These are phyloP conservation scores for Plectropomus leopardus DNA, from an alignment of 2,113 vertebrate species.

Conservation along the genomic window DNA sequence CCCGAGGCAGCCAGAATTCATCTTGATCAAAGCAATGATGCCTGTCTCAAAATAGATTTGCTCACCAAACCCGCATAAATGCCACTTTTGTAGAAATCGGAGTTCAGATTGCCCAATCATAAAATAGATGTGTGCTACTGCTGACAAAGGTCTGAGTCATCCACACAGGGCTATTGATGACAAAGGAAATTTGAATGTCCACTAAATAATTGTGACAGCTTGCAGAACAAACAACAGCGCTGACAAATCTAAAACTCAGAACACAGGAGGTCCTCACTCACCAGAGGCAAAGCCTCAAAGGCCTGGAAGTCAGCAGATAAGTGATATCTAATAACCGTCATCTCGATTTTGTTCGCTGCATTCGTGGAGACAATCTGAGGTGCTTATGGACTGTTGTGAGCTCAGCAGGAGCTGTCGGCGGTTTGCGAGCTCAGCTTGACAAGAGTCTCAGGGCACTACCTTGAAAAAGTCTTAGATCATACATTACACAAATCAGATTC, in stretches of 20 bases:
- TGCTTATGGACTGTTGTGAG: conserved; percentile 65
- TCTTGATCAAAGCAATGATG: conserved; percentile 47
- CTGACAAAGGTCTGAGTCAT: conserved; percentile 73
- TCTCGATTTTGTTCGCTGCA: conserved; percentile 57
- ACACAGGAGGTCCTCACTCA: conserved; percentile 41
- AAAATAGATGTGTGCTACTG: conserved; percentile 30
- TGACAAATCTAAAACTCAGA: conserved; percentile 58
- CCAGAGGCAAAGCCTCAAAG: conserved; percentile 44
- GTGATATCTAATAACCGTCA: conserved; percentile 74
- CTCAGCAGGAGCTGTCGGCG: conserved; percentile 66
- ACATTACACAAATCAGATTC: conserved; percentile 24
- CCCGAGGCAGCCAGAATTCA: conserved; percentile 25
- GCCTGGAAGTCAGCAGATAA: conserved; percentile 67
- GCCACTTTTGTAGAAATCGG: conserved; percentile 37
- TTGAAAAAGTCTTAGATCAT: conserved; percentile 41
- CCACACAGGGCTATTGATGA: conserved; percentile 62
- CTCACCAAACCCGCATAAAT: conserved; percentile 28
- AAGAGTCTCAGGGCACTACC: conserved; percentile 48
- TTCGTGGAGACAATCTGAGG: conserved; percentile 59
- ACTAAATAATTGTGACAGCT: conserved; percentile 69
- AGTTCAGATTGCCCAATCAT: conserved; percentile 24
- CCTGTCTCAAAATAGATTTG: conserved; percentile 52
- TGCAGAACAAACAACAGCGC: conserved; percentile 56
- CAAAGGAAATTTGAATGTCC: conserved; percentile 58
- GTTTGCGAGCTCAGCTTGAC: conserved; percentile 57